Evolutionary conservation across 2,888 invertebrate species (phyloP).

Genomic region (Cremastinae sp.): DNA sequence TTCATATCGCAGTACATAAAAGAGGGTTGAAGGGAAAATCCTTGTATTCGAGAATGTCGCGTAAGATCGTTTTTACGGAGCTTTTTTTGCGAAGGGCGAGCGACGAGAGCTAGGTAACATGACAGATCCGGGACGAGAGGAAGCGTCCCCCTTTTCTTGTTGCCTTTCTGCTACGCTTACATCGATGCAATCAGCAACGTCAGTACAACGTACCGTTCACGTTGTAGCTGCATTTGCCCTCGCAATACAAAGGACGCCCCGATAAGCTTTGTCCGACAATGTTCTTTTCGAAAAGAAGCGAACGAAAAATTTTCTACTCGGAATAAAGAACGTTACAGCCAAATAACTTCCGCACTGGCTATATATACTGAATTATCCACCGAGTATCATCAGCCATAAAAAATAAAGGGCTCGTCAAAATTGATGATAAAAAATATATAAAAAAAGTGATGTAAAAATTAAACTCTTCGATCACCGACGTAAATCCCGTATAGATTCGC

Average conservation of each 20-base stretch:
- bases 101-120: constrained; percentile 14
- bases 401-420: too few species aligned
- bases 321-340: background rate
- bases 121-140: constrained; percentile 49
- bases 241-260: constrained; percentile 56
- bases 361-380: background rate
- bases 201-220: constrained; percentile 49
- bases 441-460: background rate
- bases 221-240: constrained; percentile 57
- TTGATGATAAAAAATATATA: too few species aligned
- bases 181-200: constrained; percentile 56
- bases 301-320: constrained; percentile 1
- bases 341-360: background rate
- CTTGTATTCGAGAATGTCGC: constrained; percentile 12
- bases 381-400: too few species aligned
- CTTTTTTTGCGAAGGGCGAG: background rate
- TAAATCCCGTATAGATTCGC: constrained; percentile 47
- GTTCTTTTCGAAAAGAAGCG: background rate
- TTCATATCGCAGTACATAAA: constrained; percentile 9
- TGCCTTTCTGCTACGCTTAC: constrained; percentile 22
- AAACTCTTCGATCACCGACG: constrained; percentile 58
- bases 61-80: constrained; percentile 20
- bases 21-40: constrained; percentile 2
- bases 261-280: constrained; percentile 60
- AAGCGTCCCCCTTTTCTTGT: constrained; percentile 9